phyloP scores from a whole-genome alignment of 2,113 vertebrate genomes.

The Thryonomys swinderianus region DNA sequence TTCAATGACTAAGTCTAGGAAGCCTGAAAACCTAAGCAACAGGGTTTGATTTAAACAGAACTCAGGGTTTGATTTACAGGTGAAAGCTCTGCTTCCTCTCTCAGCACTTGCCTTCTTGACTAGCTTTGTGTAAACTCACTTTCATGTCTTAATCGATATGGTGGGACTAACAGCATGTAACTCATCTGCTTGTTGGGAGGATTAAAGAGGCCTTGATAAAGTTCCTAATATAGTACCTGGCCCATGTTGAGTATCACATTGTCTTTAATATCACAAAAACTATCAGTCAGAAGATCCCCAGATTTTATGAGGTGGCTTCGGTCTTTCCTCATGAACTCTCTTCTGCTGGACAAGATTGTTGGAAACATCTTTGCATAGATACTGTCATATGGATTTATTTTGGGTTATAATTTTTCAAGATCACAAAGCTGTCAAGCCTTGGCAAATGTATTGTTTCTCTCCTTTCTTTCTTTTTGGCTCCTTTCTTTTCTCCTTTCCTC shows the following conservation, averaged over 20 bases:
- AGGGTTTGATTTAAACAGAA: background rate
- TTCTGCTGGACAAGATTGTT: background rate
- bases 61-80: background rate
- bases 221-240: background rate
- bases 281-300: background rate
- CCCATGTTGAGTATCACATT: background rate
- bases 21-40: background rate
- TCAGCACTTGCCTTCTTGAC: background rate
- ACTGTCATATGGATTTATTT: background rate
- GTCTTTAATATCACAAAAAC: background rate
- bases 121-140: background rate
- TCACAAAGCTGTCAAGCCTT: background rate
- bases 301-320: background rate
- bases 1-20: background rate
- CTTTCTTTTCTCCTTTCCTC: background rate
- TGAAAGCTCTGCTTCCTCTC: background rate
- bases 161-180: background rate
- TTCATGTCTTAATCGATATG: constrained; percentile 4
- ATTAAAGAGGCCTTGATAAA: background rate
- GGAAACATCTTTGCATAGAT: background rate
- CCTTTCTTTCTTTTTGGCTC: background rate
- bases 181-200: background rate
- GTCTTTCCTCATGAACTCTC: background rate
- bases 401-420: constrained; percentile 2
- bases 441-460: background rate